phyloP scores from a whole-genome alignment of 2,797 vertebrate genomes.

The Pseudochaenichthys georgianus region DNA sequence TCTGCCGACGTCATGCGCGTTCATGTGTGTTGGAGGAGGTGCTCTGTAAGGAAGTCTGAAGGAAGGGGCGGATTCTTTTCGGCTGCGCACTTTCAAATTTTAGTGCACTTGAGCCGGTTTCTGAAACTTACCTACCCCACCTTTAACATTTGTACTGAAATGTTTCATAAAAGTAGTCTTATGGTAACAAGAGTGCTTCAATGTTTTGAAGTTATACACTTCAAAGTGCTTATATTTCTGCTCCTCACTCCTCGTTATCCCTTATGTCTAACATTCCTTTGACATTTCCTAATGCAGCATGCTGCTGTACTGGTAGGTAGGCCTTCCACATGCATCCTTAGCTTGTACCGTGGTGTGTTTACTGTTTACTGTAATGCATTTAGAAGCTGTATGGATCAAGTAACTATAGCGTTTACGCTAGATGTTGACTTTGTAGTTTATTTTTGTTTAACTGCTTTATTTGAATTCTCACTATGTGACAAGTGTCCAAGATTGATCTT shows the following conservation, averaged over 20 bases:
- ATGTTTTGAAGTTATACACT: not conserved
- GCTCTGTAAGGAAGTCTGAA: no score
- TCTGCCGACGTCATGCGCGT: no score
- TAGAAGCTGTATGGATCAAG: constrained; percentile 36
- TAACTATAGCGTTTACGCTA: constrained; percentile 54
- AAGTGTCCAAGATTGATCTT: not conserved
- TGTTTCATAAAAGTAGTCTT: not conserved
- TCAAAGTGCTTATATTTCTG: constrained; percentile 50
- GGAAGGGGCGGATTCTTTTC: no score
- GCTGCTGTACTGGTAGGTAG: constrained; percentile 90
- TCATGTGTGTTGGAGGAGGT: no score
- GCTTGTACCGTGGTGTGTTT: constrained; percentile 74
- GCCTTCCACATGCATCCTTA: constrained; percentile 73
- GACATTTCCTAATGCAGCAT: constrained; percentile 87
- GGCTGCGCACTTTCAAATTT: no score
- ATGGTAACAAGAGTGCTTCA: not conserved
- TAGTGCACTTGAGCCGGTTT: no score
- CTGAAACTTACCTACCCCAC: no score
- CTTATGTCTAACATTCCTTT: constrained; percentile 81
- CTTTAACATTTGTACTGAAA: not conserved
- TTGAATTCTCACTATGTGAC: constrained; percentile 4
- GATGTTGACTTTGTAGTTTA: constrained; percentile 22
- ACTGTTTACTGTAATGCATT: constrained; percentile 67
- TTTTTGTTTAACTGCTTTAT: constrained; percentile 27
- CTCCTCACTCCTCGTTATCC: constrained; percentile 63